Evolutionary conservation across 2,888 invertebrate species (phyloP), one percentile per base, ranked within the genome.

Genomic region (Phyto melanocephala): DNA sequence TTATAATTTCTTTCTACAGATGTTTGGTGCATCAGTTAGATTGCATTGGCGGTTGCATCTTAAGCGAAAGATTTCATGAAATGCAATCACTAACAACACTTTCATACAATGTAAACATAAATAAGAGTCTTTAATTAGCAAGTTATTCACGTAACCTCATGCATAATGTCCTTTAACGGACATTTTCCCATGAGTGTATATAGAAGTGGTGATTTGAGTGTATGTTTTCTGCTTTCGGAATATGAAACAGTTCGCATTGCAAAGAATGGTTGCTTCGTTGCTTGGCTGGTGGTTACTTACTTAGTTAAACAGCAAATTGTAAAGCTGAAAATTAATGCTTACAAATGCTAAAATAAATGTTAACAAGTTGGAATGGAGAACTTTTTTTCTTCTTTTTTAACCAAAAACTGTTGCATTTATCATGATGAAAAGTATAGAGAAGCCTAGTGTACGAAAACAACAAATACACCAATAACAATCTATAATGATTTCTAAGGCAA

Each of bases 301-400:
- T 62, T 82, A 65, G 63, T 65, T 74, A 50, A 74, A 67, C 70
- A 79, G 71, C 79, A 75, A 77, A 82, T 82, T 79, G 79, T 82
- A 68, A 79, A 79, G 82, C 79, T 82, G 79, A 83, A 84, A 84
- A 83, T 84, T 84, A 84, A 83, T 84, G 84, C 83, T 77, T 83
- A 81, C 81, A 84, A 83, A 77, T 74, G 68, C 79, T 79, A 74
- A 84, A 84, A 84, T 84, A 84, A 84, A 84, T 84, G 84, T 84
- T 83, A 84, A 84, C 84, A 83, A 84, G 81, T 76, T 79, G 71
- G 75, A 74, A 60, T 71, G 75, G 60, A 82, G 71, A 79, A 75
- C 75, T 37, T 60, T 68, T 40, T 60, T 42, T 1, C 20, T 28
- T 20, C 10, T 52, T 11, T 58, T 50, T 0, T 37, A 71, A 70